Percentiles rank a stretch among this genome's conserved stretches.
These are phyloP conservation scores for Paratilapia polleni DNA, from an alignment of 2,113 vertebrate genomes.

Conservation along the genomic window DNA sequence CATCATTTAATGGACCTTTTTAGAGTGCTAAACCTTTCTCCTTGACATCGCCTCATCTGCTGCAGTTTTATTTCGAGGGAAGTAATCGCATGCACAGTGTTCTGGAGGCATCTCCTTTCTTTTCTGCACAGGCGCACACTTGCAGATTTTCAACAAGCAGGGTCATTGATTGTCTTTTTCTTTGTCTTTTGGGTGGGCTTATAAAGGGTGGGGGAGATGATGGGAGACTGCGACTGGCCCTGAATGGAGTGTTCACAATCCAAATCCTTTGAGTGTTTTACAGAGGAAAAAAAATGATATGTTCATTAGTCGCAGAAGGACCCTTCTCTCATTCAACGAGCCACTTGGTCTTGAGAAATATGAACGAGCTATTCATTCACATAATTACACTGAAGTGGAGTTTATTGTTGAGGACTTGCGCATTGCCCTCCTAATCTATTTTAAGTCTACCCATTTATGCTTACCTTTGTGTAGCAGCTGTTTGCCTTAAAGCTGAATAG, in stretches of 20 bases:
- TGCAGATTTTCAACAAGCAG: slow-evolving; percentile 4
- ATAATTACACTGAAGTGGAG: slow-evolving; percentile 34
- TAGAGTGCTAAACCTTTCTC: slow-evolving; percentile 3
- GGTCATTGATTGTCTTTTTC: slow-evolving; percentile 43
- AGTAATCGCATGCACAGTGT: neutral
- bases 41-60: slow-evolving; percentile 7
- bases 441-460: neutral
- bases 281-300: slow-evolving; percentile 5
- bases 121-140: neutral
- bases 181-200: slow-evolving; percentile 34
- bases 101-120: slow-evolving; percentile 4
- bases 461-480: neutral
- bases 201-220: neutral
- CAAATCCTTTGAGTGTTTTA: slow-evolving; percentile 9
- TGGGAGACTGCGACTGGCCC: neutral
- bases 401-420: slow-evolving; percentile 25
- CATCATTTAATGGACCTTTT: neutral
- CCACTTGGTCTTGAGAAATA: slow-evolving; percentile 43
- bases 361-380: slow-evolving; percentile 41
- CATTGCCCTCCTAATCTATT: neutral
- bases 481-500: slow-evolving; percentile 9
- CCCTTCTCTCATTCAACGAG: slow-evolving; percentile 17
- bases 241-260: slow-evolving; percentile 34
- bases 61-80: neutral
- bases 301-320: slow-evolving; percentile 37